phyloP scores from a whole-genome alignment of 2,888 invertebrate genomes.

The Dryocosmus kuriphilus region DNA sequence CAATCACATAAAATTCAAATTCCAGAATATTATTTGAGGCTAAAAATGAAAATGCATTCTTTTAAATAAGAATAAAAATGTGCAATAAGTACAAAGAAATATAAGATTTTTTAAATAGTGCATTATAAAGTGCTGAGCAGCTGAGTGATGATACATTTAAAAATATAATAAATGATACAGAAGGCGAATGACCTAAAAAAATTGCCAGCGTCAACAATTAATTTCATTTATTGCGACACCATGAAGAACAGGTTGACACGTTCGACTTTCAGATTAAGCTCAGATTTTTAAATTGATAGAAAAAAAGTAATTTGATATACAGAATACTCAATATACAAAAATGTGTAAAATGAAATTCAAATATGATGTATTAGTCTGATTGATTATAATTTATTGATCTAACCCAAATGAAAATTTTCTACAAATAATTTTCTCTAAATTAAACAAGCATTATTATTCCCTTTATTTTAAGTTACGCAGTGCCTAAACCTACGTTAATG shows the following conservation, averaged over 20 bases:
- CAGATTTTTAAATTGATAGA: background rate
- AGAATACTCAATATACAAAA: slow-evolving; percentile 25
- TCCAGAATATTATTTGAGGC: slow-evolving; percentile 16
- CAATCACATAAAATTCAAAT: too few species aligned
- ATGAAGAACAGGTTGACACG: background rate
- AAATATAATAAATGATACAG: too few species aligned
- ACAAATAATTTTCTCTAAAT: too few species aligned
- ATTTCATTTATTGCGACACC: background rate
- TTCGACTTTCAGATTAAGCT: background rate
- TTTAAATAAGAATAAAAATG: background rate
- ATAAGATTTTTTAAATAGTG: background rate
- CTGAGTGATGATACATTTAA: too few species aligned
- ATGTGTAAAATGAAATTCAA: too few species aligned
- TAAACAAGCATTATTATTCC: too few species aligned
- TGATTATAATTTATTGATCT: too few species aligned
- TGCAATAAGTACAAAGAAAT: background rate
- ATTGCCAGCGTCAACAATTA: slow-evolving; percentile 26
- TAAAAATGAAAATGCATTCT: background rate
- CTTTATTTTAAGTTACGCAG: too few species aligned
- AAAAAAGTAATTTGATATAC: too few species aligned
- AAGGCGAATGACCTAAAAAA: slow-evolving; percentile 36
- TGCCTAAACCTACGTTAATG: too few species aligned
- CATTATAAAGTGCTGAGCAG: slow-evolving; percentile 19
- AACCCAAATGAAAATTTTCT: too few species aligned
- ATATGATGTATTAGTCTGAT: too few species aligned